A percentile compares a stretch with the other conserved stretches of the same genome.
Evolutionary conservation across 2,888 invertebrate species (phyloP).

Genomic region (Metacarcinus magister): DNA sequence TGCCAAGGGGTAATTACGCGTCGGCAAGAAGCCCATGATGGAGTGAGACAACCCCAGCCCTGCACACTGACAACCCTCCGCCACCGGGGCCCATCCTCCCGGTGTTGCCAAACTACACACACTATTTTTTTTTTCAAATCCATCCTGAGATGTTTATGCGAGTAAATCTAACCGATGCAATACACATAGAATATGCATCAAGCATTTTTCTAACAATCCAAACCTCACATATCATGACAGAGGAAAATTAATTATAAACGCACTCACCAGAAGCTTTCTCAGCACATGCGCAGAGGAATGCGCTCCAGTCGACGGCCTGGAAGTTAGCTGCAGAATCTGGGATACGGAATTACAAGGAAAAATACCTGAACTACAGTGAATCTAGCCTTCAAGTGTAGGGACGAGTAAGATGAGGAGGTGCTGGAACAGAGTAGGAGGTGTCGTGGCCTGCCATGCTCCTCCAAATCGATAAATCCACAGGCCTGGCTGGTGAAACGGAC

Average conservation of each 20-base stretch:
- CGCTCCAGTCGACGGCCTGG: conserved; percentile 49
- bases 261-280: not conserved
- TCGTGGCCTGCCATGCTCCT: conserved; percentile 57
- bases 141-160: not conserved
- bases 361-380: conserved; percentile 19
- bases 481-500: conserved; percentile 30
- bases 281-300: not conserved
- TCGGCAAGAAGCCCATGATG: not conserved
- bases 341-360: conserved; percentile 1
- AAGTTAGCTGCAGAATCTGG: conserved; percentile 36
- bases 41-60: not conserved
- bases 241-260: not conserved
- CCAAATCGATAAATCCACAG: conserved; percentile 63
- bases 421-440: not conserved
- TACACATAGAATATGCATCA: not conserved
- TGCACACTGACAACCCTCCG: conserved; percentile 3
- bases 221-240: not conserved
- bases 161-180: not conserved
- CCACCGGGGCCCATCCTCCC: not conserved
- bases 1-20: conserved; percentile 34
- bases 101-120: not conserved
- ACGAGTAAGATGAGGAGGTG: conserved; percentile 21
- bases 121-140: not conserved
- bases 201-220: not conserved
- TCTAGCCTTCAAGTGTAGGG: not conserved